Conservation (phyloP, 2,113 vertebrate genomes). For the Hemibagrus wyckioides region DNA sequence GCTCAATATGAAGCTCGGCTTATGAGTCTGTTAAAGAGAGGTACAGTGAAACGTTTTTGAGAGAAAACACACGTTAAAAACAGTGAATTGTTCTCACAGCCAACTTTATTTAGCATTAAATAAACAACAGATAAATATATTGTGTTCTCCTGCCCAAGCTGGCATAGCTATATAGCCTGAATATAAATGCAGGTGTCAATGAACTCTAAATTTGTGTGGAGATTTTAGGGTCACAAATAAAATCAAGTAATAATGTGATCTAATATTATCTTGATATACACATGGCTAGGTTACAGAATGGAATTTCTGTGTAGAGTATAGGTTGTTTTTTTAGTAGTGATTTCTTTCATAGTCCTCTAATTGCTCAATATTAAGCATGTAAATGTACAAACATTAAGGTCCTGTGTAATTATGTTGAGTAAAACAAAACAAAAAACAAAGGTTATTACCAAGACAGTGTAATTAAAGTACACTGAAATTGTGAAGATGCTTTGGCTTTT, state of each 20-base stretch:
- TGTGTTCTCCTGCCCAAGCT: neutral
- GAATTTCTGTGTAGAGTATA: neutral
- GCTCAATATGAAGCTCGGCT: neutral
- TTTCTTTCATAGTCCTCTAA: neutral
- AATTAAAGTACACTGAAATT: neutral
- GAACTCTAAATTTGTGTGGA: neutral
- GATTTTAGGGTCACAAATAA: neutral
- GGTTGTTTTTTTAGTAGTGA: neutral
- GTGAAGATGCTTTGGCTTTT: neutral
- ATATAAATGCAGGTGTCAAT: neutral
- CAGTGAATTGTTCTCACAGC: neutral
- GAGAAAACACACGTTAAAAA: neutral
- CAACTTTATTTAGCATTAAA: slow-evolving; percentile 33
- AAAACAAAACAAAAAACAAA: no score
- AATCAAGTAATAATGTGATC: neutral
- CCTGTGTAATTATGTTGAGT: neutral
- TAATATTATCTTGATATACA: neutral
- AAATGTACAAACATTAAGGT: neutral
- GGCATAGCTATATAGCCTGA: neutral
- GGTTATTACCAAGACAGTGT: neutral
- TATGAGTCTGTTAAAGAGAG: neutral
- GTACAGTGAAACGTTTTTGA: neutral
- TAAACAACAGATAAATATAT: neutral
- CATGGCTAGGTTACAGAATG: neutral
- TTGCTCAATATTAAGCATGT: neutral